phyloP scores from a whole-genome alignment of 1,140 invertebrate genomes.

The Drosophila funebris region DNA sequence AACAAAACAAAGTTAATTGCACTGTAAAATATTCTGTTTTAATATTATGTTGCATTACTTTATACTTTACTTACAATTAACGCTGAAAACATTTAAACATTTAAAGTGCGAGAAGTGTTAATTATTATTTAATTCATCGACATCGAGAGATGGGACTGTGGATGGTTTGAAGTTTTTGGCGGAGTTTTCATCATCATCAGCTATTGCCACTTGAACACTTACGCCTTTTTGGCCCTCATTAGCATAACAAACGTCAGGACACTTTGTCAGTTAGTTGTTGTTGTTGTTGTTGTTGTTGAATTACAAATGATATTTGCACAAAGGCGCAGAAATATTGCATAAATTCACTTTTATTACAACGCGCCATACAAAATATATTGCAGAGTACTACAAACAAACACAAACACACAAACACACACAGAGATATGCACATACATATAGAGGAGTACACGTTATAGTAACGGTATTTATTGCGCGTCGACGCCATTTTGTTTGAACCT shows the following conservation, averaged over 20 bases:
- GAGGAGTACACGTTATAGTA: slow-evolving; percentile 21
- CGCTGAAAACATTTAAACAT: slow-evolving; percentile 4
- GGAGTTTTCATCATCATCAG: slow-evolving; percentile 28
- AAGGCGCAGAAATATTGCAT: slow-evolving; percentile 81
- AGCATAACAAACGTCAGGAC: slow-evolving; percentile 72
- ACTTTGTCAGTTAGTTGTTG: slow-evolving; percentile 32
- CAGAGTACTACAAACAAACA: slow-evolving; percentile 15
- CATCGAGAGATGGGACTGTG: not conserved
- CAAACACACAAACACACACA: slow-evolving; percentile 18
- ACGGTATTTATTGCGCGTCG: slow-evolving; percentile 79
- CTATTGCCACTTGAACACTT: slow-evolving; percentile 33
- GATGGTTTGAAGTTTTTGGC: slow-evolving; percentile 18
- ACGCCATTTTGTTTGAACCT: slow-evolving; percentile 82
- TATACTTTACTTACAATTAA: too few species aligned
- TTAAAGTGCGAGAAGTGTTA: slow-evolving; percentile 4
- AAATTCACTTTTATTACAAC: slow-evolving; percentile 80
- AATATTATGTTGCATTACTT: not conserved
- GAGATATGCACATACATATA: slow-evolving; percentile 15
- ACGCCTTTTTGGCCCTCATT: slow-evolving; percentile 61
- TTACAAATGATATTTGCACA: slow-evolving; percentile 78
- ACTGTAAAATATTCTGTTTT: not conserved
- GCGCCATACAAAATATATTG: slow-evolving; percentile 13
- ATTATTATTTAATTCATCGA: slow-evolving; percentile 30
- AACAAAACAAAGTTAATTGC: too few species aligned
- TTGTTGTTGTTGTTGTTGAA: slow-evolving; percentile 27